Evolutionary conservation across 2,113 vertebrate genomes (phyloP).

Genomic region (Odontesthes bonariensis): DNA sequence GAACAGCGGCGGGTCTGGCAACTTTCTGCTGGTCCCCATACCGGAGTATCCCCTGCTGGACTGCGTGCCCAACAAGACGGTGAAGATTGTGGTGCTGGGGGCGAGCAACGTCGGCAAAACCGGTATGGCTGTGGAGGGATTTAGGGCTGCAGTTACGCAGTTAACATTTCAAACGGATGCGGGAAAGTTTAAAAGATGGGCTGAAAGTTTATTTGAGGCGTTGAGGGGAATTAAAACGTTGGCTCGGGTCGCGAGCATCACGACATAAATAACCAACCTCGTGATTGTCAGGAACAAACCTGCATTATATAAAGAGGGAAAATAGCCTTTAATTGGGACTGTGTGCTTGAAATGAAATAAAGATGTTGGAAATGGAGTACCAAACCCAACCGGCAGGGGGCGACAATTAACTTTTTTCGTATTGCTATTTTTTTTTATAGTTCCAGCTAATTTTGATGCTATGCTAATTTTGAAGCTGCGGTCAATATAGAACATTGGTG

Average conservation of each 20-base stretch:
- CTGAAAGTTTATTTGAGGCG: background rate
- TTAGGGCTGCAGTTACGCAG: background rate
- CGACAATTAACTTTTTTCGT: constrained; percentile 11
- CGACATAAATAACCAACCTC: background rate
- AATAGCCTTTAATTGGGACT: background rate
- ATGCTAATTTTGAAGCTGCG: too few relatives aligned
- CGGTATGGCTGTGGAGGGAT: constrained; percentile 70
- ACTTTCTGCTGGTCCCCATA: constrained; percentile 92
- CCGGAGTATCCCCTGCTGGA: constrained; percentile 89
- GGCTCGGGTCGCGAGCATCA: background rate
- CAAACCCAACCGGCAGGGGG: constrained; percentile 26
- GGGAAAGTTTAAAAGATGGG: background rate
- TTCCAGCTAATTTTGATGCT: too few relatives aligned
- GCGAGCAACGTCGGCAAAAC: constrained; percentile 92
- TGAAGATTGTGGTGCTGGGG: constrained; percentile 92
- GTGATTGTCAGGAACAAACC: too few relatives aligned
- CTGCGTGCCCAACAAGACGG: constrained; percentile 88
- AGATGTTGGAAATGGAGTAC: background rate
- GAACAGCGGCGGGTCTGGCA: constrained; percentile 88
- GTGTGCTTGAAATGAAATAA: background rate
- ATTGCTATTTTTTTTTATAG: too few relatives aligned
- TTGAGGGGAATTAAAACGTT: background rate
- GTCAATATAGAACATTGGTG: too few relatives aligned
- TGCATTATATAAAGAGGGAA: background rate
- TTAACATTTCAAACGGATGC: background rate